Evolutionary conservation across 2,888 invertebrate genomes (phyloP), one percentile per base, ranked within the genome.

Genomic region (Leucophenga montana): DNA sequence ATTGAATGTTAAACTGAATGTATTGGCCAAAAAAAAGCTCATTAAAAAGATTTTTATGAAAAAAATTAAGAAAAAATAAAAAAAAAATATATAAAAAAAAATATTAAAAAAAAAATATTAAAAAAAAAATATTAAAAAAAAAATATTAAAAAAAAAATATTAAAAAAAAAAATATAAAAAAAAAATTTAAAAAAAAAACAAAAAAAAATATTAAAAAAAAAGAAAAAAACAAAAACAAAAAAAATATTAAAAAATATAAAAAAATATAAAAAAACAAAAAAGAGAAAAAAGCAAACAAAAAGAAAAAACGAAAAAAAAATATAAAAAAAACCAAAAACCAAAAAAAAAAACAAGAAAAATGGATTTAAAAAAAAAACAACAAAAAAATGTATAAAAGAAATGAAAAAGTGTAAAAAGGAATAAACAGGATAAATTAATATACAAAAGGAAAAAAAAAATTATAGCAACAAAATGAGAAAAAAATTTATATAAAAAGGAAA

Each of bases 141-240:
- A 66, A 76, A 79, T 79, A 75, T 76, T 71, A 75, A 77, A 67
- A 57, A 73, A 39, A 8, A 16, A 71, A 57, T 14, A 57, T n/a
- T n/a, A 57, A 57, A 50, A 33, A 69, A 64, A 44, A 64, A 59
- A 66, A 65, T 14, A 65, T 27, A 69, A 67, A 39, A 74, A 74
- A 70, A 67, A 68, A 62, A 74, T 70, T 71, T 31, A 13, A 6
- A 75, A 72, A 73, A 68, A 59, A 13, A 27, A 57, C 57, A 46
- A 44, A 14, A 39, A n/a, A 53, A 66, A 76, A 79, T 79, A 75
- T 76, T 71, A 75, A 77, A 67, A 57, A 73, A 39, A 8, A 16
- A 71, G 27, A 39, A 68, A 56, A 56, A 54, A 66, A 53, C 8
- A 16, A 16, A 33, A 75, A 77, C 75, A 74, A 75, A 69, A 70